Conservation (phyloP, 2,797 vertebrate genomes). For the Anguilla obscura region DNA sequence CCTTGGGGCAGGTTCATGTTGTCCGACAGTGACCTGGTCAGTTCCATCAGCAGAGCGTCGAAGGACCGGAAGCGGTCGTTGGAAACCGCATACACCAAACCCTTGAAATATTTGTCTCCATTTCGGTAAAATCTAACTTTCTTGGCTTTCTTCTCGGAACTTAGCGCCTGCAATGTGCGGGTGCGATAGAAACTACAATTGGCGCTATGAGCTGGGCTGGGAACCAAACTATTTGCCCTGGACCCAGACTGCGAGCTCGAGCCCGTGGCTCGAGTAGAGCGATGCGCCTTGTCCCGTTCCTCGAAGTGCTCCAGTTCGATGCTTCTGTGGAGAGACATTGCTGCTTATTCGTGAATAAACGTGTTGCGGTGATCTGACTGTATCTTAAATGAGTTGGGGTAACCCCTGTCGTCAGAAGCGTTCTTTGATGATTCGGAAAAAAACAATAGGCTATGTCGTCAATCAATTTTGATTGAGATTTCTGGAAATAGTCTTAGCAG, state of each 20-base stretch:
- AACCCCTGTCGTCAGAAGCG: not conserved
- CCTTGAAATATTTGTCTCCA: conserved; percentile 95
- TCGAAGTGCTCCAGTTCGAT: conserved; percentile 96
- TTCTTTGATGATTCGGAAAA: not conserved
- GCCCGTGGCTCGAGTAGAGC: conserved; percentile 61
- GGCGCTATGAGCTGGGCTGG: conserved; percentile 94
- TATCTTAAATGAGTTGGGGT: not conserved
- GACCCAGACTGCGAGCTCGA: conserved; percentile 76
- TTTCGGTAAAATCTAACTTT: conserved; percentile 98
- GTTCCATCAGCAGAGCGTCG: conserved; percentile 87
- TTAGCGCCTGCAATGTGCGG: conserved; percentile 94
- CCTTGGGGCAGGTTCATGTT: conserved; percentile 94
- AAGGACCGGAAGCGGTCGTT: conserved; percentile 89
- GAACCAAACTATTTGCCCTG: conserved; percentile 88
- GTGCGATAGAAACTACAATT: conserved; percentile 98
- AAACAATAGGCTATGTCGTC: conserved; percentile 14
- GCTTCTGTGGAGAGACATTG: conserved; percentile 76
- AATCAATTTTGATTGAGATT: not conserved
- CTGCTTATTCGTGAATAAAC: not conserved
- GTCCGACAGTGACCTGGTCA: conserved; percentile 88
- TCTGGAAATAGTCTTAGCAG: not conserved
- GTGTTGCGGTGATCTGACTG: not conserved
- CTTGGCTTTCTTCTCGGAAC: conserved; percentile 91
- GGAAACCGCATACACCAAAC: conserved; percentile 91
- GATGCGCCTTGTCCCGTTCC: conserved; percentile 84